Conservation (phyloP, 1,140 invertebrate genomes). For the Drosophila kanapiae region DNA sequence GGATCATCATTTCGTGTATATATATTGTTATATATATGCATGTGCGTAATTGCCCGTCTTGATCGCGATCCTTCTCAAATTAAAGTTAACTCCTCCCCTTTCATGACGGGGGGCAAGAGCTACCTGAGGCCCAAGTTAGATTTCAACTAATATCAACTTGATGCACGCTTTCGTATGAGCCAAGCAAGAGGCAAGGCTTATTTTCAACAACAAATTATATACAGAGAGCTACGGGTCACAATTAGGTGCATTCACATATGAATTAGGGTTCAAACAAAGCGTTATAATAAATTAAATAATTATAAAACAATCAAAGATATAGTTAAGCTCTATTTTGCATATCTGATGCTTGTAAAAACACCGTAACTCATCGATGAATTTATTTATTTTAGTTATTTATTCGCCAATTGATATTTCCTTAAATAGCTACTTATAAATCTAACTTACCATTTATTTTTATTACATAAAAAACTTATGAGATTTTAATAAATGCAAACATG, state of each 20-base stretch:
- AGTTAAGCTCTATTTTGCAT: neutral
- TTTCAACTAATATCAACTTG: constrained; percentile 34
- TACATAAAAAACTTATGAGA: neutral
- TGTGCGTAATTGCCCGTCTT: constrained; percentile 66
- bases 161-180: constrained; percentile 3
- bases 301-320: neutral
- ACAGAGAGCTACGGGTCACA: neutral
- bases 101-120: constrained; percentile 8
- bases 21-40: constrained; percentile 41
- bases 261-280: neutral
- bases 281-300: neutral
- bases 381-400: neutral
- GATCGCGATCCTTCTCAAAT: constrained; percentile 62
- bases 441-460: too few species aligned
- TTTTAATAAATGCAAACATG: neutral
- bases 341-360: neutral
- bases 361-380: neutral
- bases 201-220: constrained; percentile 20
- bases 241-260: neutral
- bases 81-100: constrained; percentile 37
- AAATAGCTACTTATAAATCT: too few species aligned
- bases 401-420: too few species aligned
- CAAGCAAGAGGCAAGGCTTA: constrained; percentile 6
- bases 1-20: constrained; percentile 18
- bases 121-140: constrained; percentile 39